These are phyloP conservation scores for Ahaetulla prasina DNA, from an alignment of 2,113 vertebrate species.

Conservation along the genomic window DNA sequence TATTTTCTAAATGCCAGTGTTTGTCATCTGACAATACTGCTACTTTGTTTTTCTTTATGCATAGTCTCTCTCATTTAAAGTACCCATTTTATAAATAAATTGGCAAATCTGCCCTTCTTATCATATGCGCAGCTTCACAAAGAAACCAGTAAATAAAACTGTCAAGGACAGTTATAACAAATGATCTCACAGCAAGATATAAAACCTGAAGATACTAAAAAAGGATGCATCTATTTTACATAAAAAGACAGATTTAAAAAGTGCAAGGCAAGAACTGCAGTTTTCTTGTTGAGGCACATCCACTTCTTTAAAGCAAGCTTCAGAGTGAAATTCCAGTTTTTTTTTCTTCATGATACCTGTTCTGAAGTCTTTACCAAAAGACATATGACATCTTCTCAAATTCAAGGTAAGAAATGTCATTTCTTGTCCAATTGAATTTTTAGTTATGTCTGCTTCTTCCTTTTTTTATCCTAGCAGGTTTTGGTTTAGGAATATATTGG, in stretches of 20 bases:
- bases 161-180: slow-evolving; percentile 77
- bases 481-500: slow-evolving; percentile 98
- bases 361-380: slow-evolving; percentile 63
- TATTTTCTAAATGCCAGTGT: slow-evolving; percentile 54
- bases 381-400: slow-evolving; percentile 67
- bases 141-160: slow-evolving; percentile 84
- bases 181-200: slow-evolving; percentile 76
- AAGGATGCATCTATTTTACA: slow-evolving; percentile 73
- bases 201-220: slow-evolving; percentile 73
- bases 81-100: slow-evolving; percentile 81
- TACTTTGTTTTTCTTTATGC: slow-evolving; percentile 62
- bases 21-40: slow-evolving; percentile 57
- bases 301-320: slow-evolving; percentile 80
- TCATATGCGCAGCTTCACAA: slow-evolving; percentile 77
- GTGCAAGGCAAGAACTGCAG: slow-evolving; percentile 83
- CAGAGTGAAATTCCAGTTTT: slow-evolving; percentile 77
- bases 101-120: slow-evolving; percentile 57
- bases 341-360: slow-evolving; percentile 80
- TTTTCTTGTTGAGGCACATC: slow-evolving; percentile 74
- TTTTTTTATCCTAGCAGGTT: slow-evolving; percentile 95
- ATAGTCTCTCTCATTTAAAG: slow-evolving; percentile 70
- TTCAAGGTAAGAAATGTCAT: slow-evolving; percentile 42
- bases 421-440: slow-evolving; percentile 59
- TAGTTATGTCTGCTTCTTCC: slow-evolving; percentile 87
- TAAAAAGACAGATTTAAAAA: slow-evolving; percentile 82